Evolutionary conservation across 2,113 vertebrate genomes (phyloP).

Genomic region (Lycocorax pyrrhopterus): DNA sequence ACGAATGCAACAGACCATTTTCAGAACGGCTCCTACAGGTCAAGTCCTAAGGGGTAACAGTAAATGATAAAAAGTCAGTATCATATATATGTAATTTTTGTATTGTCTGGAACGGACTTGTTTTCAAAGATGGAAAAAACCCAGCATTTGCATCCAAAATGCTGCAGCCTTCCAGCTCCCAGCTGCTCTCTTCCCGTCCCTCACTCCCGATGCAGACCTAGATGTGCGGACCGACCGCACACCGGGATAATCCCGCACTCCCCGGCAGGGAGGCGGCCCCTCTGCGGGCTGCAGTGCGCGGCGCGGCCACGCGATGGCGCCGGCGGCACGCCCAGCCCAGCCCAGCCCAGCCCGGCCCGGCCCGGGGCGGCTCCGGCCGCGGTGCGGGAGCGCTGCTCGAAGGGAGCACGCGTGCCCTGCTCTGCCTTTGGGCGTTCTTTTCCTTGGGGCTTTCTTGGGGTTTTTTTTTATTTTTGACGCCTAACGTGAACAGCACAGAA

Average conservation of each 20-base stretch:
- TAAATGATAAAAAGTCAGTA: background rate
- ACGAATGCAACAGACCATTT: background rate
- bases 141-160: background rate
- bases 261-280: background rate
- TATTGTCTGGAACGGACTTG: background rate
- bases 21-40: background rate
- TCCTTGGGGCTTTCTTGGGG: background rate
- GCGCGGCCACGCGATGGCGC: constrained; percentile 66
- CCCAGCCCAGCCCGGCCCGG: background rate
- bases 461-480: background rate
- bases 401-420: background rate
- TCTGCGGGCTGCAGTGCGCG: background rate
- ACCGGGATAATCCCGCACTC: background rate
- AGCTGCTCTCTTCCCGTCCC: background rate
- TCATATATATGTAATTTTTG: background rate
- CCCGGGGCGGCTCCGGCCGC: background rate
- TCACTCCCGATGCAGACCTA: background rate
- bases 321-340: background rate
- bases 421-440: background rate
- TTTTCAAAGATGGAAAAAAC: background rate
- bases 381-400: background rate
- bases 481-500: background rate
- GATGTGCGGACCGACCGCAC: background rate
- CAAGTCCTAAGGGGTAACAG: background rate
- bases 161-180: background rate